phyloP scores from a whole-genome alignment of 2,797 vertebrate genomes.

The Pseudomugil gertrudae region DNA sequence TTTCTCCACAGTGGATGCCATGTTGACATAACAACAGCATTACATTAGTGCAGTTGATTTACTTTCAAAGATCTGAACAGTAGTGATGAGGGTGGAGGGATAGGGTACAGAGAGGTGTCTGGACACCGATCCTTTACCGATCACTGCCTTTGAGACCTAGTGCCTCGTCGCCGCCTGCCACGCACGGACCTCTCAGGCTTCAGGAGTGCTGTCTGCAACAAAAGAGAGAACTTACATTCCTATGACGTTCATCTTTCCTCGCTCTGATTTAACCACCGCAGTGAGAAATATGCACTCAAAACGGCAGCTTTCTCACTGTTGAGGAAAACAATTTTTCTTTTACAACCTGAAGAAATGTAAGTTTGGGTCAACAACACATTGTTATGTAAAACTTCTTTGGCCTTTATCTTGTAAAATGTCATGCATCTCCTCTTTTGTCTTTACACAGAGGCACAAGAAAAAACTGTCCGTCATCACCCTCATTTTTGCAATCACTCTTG shows the following conservation, averaged over 20 bases:
- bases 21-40: conserved; percentile 72
- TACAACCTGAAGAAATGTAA: no score
- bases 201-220: conserved; percentile 72
- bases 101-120: conserved; percentile 29
- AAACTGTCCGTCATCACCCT: no score
- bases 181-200: conserved; percentile 80
- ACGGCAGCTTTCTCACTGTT: no score
- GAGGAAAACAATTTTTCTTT: no score
- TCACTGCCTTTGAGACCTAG: conserved; percentile 81
- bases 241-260: conserved; percentile 2
- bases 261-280: background rate
- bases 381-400: no score
- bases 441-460: no score
- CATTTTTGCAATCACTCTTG: no score
- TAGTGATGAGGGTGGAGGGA: conserved; percentile 56
- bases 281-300: no score
- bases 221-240: conserved; percentile 5
- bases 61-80: conserved; percentile 50
- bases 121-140: conserved; percentile 54
- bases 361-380: no score
- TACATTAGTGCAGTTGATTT: conserved; percentile 74
- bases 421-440: no score
- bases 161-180: conserved; percentile 81
- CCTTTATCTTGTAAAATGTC: no score
- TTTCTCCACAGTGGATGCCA: conserved; percentile 69